These are phyloP conservation scores for Hippocampus barbouri DNA, from an alignment of 2,113 vertebrate genomes.

Conservation along the genomic window DNA sequence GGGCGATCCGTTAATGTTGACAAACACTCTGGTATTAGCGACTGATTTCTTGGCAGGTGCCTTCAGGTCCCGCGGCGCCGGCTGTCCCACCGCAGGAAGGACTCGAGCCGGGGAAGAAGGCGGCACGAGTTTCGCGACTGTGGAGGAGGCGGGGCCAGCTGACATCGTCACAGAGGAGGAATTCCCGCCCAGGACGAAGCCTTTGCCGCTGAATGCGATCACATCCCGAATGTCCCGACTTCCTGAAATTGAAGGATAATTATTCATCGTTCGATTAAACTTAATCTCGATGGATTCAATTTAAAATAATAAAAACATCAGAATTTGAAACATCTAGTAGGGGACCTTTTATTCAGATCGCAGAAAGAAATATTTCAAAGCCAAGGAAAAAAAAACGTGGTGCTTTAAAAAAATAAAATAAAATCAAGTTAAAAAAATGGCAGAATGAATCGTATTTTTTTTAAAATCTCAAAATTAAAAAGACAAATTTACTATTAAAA, in stretches of 20 bases:
- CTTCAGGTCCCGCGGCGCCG: slow-evolving; percentile 1
- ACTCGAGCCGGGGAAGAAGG: not conserved
- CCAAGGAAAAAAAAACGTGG: too few relatives aligned
- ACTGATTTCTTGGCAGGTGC: slow-evolving; percentile 64
- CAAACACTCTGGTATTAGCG: slow-evolving; percentile 65
- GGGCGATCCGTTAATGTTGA: slow-evolving; percentile 75
- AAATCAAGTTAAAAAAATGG: too few relatives aligned
- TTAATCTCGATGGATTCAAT: not conserved
- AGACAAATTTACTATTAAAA: too few relatives aligned
- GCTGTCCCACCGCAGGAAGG: slow-evolving; percentile 13
- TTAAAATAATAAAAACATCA: not conserved
- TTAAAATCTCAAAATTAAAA: too few relatives aligned
- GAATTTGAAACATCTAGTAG: not conserved
- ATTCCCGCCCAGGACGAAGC: slow-evolving; percentile 77
- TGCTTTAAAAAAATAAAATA: too few relatives aligned
- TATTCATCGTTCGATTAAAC: not conserved
- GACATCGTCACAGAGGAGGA: slow-evolving; percentile 3
- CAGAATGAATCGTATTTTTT: too few relatives aligned
- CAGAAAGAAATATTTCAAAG: too few relatives aligned
- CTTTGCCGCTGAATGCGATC: slow-evolving; percentile 83
- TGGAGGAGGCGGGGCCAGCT: not conserved
- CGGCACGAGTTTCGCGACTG: slow-evolving; percentile 17
- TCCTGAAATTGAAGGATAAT: slow-evolving; percentile 58
- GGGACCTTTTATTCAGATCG: too few relatives aligned
- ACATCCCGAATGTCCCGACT: slow-evolving; percentile 61